Percentiles rank a stretch among this genome's conserved stretches.
Evolutionary conservation across 2,888 invertebrate genomes (phyloP).

Genomic region (Gibbula magus): DNA sequence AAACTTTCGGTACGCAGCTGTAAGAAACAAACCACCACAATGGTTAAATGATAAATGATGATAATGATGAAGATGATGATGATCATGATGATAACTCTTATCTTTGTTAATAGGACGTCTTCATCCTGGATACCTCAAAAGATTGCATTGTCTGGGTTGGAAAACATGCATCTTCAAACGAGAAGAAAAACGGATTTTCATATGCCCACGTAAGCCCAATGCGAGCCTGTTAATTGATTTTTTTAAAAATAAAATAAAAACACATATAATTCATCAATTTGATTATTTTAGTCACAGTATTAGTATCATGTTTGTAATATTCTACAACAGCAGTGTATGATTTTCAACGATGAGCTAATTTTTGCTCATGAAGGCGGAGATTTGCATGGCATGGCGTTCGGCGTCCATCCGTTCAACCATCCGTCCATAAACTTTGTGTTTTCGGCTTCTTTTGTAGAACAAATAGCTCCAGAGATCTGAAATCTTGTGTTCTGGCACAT

Average conservation of each 20-base stretch:
- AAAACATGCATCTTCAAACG: slow-evolving; percentile 48
- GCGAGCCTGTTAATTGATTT: no score
- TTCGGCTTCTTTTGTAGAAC: no score
- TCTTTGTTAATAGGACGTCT: slow-evolving; percentile 56
- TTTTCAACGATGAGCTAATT: neutral
- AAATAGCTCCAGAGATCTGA: no score
- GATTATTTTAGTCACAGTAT: neutral
- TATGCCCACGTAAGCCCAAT: slow-evolving; percentile 63
- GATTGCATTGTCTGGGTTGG: slow-evolving; percentile 63
- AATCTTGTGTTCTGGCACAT: no score
- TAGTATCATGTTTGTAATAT: neutral
- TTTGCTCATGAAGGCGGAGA: no score
- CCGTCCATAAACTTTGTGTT: no score
- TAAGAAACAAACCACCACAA: neutral
- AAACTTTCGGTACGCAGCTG: no score
- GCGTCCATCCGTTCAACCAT: no score
- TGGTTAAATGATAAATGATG: neutral
- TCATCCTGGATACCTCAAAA: slow-evolving; percentile 53
- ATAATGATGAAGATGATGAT: neutral
- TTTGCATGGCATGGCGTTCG: no score
- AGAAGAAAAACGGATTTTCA: slow-evolving; percentile 54
- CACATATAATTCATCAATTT: no score
- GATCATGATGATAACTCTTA: neutral
- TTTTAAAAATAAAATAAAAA: no score
- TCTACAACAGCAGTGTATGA: neutral